A percentile compares a stretch with the other conserved stretches of the same genome.
These are phyloP conservation scores for Neodiprion pinetum DNA, from an alignment of 1,140 invertebrate genomes.

Conservation along the genomic window DNA sequence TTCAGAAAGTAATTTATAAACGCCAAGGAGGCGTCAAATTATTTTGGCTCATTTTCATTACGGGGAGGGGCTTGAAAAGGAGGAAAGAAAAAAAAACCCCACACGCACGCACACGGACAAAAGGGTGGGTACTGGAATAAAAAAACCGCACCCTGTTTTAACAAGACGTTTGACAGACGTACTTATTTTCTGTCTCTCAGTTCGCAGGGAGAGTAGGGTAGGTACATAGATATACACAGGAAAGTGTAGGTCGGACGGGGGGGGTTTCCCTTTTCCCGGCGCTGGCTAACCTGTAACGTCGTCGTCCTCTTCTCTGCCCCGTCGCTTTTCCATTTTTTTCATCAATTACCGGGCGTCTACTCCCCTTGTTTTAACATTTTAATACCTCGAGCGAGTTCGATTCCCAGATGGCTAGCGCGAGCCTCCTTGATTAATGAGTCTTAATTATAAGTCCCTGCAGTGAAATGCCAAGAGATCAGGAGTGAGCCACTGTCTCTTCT, in stretches of 20 bases:
- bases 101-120: not conserved
- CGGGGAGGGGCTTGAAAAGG: not conserved
- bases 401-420: conserved; percentile 13
- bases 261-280: not conserved
- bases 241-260: not conserved
- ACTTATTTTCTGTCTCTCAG: conserved; percentile 46
- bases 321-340: conserved; percentile 20
- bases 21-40: conserved; percentile 38
- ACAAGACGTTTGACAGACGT: conserved; percentile 59
- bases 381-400: conserved; percentile 11
- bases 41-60: conserved; percentile 50
- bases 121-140: not conserved
- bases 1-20: conserved; percentile 2
- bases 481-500: not conserved
- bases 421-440: conserved; percentile 34
- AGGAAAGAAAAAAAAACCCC: not conserved
- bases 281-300: not conserved
- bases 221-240: too few species aligned
- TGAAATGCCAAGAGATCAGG: not conserved
- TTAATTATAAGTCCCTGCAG: conserved; percentile 9
- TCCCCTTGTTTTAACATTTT: conserved; percentile 12
- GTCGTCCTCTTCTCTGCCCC: conserved; percentile 25
- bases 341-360: conserved; percentile 3
- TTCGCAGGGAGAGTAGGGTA: not conserved
- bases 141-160: conserved; percentile 37